These are phyloP conservation scores for Gerris lacustris DNA, from an alignment of 2,888 invertebrate species.

Conservation along the genomic window DNA sequence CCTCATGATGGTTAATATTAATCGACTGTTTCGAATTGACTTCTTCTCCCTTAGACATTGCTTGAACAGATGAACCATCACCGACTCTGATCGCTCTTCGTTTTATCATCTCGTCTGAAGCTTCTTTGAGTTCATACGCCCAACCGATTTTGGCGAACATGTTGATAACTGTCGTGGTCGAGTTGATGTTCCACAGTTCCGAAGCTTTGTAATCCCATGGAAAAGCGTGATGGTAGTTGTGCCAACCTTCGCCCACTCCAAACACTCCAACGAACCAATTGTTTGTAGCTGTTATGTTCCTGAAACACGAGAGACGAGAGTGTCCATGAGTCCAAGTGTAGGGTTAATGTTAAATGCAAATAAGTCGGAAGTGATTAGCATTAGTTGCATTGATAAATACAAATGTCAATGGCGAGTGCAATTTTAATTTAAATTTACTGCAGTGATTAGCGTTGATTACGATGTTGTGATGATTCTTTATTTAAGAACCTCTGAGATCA, in stretches of 20 bases:
- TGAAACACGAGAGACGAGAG: no score
- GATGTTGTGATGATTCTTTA: no score
- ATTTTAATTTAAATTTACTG: no score
- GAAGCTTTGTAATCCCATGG: slow-evolving; percentile 72
- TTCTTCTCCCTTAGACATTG: slow-evolving; percentile 23
- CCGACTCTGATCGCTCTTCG: slow-evolving; percentile 60
- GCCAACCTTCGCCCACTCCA: slow-evolving; percentile 70
- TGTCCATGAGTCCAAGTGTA: no score
- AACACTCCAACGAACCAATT: slow-evolving; percentile 45
- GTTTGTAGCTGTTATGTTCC: not conserved
- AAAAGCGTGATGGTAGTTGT: slow-evolving; percentile 80
- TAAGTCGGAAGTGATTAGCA: no score
- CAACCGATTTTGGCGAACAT: slow-evolving; percentile 45
- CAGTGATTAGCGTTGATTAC: no score
- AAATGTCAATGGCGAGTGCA: no score
- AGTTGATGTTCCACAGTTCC: slow-evolving; percentile 49
- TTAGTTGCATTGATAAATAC: no score
- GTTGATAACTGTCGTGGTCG: slow-evolving; percentile 32
- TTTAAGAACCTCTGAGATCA: no score
- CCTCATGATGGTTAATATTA: slow-evolving; percentile 14
- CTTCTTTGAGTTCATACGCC: slow-evolving; percentile 70
- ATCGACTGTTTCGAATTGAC: not conserved
- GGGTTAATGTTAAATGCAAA: no score
- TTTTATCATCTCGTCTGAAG: slow-evolving; percentile 51
- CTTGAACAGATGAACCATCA: slow-evolving; percentile 44